Base-by-base conservation (phyloP, 2,797 vertebrate genomes). In the Tenualosa thibaudeaui region DNA sequence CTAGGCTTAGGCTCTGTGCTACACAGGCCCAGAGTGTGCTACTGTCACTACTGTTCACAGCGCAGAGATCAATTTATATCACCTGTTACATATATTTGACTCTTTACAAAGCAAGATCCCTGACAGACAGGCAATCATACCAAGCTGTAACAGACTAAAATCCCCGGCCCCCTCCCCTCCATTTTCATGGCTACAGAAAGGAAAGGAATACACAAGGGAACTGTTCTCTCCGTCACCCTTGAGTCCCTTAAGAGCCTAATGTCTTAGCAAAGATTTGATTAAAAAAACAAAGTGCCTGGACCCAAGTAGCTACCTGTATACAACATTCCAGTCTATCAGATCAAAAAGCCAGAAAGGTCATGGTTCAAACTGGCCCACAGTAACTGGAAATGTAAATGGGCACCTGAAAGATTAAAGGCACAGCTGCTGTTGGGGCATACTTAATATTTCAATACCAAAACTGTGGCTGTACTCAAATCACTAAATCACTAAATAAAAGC, bases 371-470 rank as follows among this genome's bases (percentile, higher is more conserved):
- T 37, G 65, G 37, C 37, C 37, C 13, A 22, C 37, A 17, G 13
- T 43, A n/a, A 15, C 19, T 46, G 71, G 3, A 12, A 5, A 46
- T 75, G 2, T 13, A 75, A 75, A 43, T 19, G 40, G 22, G 17
- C 71, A 78, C 31, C 43, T 22, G 40, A 78, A 78, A 78, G 17
- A 78, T 78, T 40, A 78, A 78, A 46, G 71, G 71, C 71, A 78
- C 71, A 22, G 24, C 58, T 7, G 54, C 19, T 17, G 58, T 62
- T 5, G 10, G n/a, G 58, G 58, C 58, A n/a, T 10, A 46, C 6
- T 78, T 7, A 22, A 5, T 5, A 46, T 24, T 62, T 71, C 12
- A 71, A 37, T 71, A 37, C 19, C 71, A 12, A 43, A 78, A 78
- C 40, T 22, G 40, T 43, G 17, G 37, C 37, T 5, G 17, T 19